phyloP scores from a whole-genome alignment of 2,113 vertebrate genomes.

The Cyanoramphus novaezelandiae region DNA sequence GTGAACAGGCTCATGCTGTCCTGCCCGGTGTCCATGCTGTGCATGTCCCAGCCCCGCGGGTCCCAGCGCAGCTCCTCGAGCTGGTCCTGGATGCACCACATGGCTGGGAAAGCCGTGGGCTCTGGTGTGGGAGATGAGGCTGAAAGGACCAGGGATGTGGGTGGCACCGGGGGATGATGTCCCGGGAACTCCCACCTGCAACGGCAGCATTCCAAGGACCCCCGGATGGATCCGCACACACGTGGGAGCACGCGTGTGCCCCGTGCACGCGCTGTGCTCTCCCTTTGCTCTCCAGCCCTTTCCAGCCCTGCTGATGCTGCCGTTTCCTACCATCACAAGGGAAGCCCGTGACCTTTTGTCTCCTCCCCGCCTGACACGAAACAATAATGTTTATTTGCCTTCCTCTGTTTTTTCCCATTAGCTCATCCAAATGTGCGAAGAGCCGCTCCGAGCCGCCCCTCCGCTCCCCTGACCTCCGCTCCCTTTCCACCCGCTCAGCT shows the following conservation, averaged over 20 bases:
- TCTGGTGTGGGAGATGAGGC: neutral
- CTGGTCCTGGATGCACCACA: fast-evolving
- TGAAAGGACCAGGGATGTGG: fast-evolving
- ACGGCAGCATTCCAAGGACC: neutral
- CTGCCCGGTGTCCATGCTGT: fast-evolving
- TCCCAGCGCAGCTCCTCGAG: neutral
- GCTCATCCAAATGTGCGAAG: conserved; percentile 60
- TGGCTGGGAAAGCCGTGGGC: neutral
- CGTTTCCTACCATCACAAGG: conserved; percentile 57
- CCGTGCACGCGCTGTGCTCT: neutral
- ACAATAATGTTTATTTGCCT: conserved; percentile 70
- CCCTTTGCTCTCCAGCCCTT: conserved; percentile 16
- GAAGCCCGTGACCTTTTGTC: conserved; percentile 69
- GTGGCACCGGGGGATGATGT: fast-evolving
- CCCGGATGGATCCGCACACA: fast-evolving
- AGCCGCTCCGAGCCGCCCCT: conserved; percentile 8
- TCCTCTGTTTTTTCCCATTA: conserved; percentile 60
- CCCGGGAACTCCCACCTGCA: neutral
- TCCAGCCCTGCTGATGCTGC: conserved; percentile 59
- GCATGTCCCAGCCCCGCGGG: neutral
- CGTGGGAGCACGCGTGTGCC: neutral
- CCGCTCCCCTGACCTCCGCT: neutral
- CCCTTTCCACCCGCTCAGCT: neutral
- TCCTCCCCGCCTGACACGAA: conserved; percentile 58
- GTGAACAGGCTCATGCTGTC: neutral